Evolutionary conservation across 2,113 vertebrate genomes (phyloP).

Genomic region (Taxidea taxus): DNA sequence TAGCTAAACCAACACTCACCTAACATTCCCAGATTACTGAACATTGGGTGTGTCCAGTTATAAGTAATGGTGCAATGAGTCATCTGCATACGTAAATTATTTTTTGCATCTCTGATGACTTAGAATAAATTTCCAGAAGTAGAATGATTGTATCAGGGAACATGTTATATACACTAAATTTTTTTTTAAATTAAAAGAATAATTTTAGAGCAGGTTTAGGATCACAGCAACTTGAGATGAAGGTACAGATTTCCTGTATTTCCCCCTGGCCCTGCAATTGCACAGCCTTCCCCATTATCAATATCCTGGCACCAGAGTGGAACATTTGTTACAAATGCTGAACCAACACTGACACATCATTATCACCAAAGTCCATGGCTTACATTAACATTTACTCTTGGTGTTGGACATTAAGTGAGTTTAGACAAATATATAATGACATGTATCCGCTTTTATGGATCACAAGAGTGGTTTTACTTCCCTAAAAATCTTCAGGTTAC

Average conservation of each 20-base stretch:
- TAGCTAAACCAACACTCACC: neutral
- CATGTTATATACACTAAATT: neutral
- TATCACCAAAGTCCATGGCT: neutral
- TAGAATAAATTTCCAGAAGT: neutral
- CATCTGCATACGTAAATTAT: neutral
- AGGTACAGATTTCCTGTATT: neutral
- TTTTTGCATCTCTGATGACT: neutral
- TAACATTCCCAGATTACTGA: neutral
- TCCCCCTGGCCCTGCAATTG: neutral
- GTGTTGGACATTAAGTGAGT: neutral
- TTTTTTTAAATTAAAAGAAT: neutral
- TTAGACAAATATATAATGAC: neutral
- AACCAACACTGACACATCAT: neutral
- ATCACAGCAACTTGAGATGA: neutral
- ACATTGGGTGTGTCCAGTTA: neutral
- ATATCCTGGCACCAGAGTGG: neutral
- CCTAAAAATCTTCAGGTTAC: neutral
- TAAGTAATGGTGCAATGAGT: neutral
- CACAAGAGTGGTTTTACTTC: neutral
- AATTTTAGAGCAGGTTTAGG: neutral
- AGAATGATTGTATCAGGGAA: neutral
- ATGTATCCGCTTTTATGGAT: neutral
- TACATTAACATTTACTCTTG: neutral
- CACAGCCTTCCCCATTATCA: neutral
- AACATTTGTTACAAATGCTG: neutral